Base-by-base conservation (phyloP, 2,888 invertebrate species). In the Torymus auratus region DNA sequence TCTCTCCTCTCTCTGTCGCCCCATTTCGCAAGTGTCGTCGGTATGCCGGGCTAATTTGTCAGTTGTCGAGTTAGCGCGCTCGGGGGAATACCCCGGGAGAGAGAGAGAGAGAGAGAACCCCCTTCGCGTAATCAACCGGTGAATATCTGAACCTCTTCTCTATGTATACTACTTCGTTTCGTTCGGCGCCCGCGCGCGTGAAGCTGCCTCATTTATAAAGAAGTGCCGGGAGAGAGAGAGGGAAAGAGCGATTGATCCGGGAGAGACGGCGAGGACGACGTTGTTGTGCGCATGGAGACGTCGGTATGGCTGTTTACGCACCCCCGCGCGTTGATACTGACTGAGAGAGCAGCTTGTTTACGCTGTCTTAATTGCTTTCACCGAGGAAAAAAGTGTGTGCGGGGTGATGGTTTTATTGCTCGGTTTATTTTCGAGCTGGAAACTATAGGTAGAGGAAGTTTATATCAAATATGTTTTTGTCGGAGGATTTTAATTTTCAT, bases 1-100 rank as follows among this genome's bases (percentile, higher is more conserved):
- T 69, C 20, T 23, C 50, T 13, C 13, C 23, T 11, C 23, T 64
- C 20, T 88, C 86, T 89, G 89, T 90, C 89, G 88, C 89, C 89
- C 91, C 89, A 91, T 91, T 91, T 91, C 88, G 89, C 90, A 91
- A 91, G 90, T 91, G 91, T 91, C 91, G 90, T 90, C 91, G 90
- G 88, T 86, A 88, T 87, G 88, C 89, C 86, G 86, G 88, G 88
- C 89, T 91, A 91, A 91, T 91, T 91, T 91, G 91, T 91, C 91
- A 91, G 91, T 91, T 91, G 91, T 91, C 91, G 89, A 91, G 91
- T 91, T 91, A 91, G 89, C 90, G 86, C 87, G 87, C 89, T 55
- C 88, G 84, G 82, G 90, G 90, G 86, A 90, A 90, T 88, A 41
- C 41, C 41, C 41, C 7, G 7, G 41, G 41, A 41, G 5, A 7